Conservation (phyloP, 2,113 vertebrate species). For the Oceanites oceanicus region DNA sequence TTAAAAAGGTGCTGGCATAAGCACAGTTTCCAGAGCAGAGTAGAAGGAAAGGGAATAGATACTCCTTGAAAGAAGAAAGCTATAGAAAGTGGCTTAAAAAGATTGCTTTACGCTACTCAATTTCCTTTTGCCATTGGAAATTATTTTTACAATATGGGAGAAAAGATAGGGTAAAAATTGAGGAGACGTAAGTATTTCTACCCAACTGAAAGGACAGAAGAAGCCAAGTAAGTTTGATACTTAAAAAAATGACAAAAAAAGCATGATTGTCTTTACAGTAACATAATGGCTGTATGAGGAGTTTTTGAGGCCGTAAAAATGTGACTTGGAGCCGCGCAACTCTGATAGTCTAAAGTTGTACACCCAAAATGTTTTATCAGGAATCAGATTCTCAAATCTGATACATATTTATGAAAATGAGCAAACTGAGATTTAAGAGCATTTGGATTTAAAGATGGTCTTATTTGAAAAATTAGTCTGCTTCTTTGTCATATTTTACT, state of each 20-base stretch:
- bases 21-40: conserved; percentile 52
- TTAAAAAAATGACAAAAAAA: neutral
- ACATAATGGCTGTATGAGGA: neutral
- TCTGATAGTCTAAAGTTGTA: neutral
- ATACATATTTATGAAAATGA: neutral
- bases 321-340: neutral
- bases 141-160: neutral
- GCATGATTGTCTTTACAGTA: neutral
- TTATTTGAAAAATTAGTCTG: neutral
- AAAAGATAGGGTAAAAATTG: neutral
- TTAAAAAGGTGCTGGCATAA: conserved; percentile 65
- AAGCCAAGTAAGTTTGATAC: neutral
- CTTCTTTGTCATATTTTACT: neutral
- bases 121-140: neutral
- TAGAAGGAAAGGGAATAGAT: neutral
- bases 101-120: neutral
- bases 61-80: neutral
- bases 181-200: neutral
- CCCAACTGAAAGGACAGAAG: neutral
- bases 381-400: neutral
- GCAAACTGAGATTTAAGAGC: neutral
- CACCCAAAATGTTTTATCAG: neutral
- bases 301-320: neutral
- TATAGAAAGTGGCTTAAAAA: conserved; percentile 10
- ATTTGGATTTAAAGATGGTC: neutral